Evolutionary conservation across 2,888 invertebrate species (phyloP), one percentile per base, ranked within the genome.

Genomic region (Micropterix aruncella): DNA sequence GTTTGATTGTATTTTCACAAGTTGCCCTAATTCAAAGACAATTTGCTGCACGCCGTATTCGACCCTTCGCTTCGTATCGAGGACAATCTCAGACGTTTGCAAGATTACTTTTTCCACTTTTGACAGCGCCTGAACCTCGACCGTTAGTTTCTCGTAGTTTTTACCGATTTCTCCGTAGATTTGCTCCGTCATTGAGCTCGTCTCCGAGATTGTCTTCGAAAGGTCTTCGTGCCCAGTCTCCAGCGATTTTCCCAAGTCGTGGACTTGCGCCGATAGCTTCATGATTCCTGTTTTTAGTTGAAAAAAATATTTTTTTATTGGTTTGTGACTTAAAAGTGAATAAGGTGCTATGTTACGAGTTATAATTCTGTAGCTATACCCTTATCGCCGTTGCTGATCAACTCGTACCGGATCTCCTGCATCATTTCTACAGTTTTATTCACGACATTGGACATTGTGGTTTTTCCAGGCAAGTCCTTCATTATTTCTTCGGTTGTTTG

Each of bases 41-140:
- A 91, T 84, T 60, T 88, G 85, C 55, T 86, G 81, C 0, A 89
- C 82, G 3, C 87, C 86, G 54, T 87, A 89, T 57, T 91, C 90
- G 12, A 92, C 77, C 38, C 87, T 75, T 43, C 87, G 79, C 61
- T 88, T 91, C 1, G 83, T 87, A 47, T 88, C 87, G 56, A 88
- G 60, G 19, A 90, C 86, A 56, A 84, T 81, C 63, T 91, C 90
- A 0, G 88, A 85, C 38, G 86, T 90, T 56, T 86, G 81, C 41
- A 87, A 69, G 62, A 90, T 73, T 2, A 90, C 80, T 51, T 80
- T 77, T 56, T 89, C 88, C 46, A 83, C 78, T 57, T 83, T 85
- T 2, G 77, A 71, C 43, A 90, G 65, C 2, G 74, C 66, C 54
- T 73, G 66, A 3, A 79, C 63, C 70, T 70, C 52, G 7, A 44